These are phyloP conservation scores for Himalopsyche phryganea DNA, from an alignment of 1,140 invertebrate genomes.

Conservation along the genomic window DNA sequence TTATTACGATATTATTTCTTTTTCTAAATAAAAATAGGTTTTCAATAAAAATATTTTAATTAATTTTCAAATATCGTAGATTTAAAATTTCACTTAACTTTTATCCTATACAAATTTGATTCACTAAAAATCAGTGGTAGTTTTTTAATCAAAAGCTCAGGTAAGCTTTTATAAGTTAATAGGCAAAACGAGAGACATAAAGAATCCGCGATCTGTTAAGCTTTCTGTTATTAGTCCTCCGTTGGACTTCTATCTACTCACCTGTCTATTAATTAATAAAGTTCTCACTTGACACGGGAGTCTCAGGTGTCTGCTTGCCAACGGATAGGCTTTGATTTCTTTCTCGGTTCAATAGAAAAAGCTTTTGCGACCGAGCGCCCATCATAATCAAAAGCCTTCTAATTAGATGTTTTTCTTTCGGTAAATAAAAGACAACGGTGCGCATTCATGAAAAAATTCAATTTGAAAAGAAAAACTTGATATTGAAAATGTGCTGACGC, in stretches of 20 bases:
- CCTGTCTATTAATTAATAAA: constrained; percentile 30
- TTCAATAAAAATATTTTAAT: too few species aligned
- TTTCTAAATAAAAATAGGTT: too few species aligned
- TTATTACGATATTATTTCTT: too few species aligned
- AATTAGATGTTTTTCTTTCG: constrained; percentile 23
- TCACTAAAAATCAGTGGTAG: too few species aligned
- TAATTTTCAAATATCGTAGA: too few species aligned
- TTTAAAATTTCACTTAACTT: too few species aligned
- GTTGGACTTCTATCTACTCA: background rate
- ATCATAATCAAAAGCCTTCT: constrained; percentile 18
- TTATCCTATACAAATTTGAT: too few species aligned
- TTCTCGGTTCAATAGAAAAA: constrained; percentile 3
- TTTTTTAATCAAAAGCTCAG: too few species aligned
- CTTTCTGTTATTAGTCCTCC: too few species aligned
- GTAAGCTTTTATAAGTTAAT: too few species aligned
- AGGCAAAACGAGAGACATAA: too few species aligned
- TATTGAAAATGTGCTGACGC: constrained; percentile 12
- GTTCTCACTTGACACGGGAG: constrained; percentile 18
- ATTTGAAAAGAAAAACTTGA: constrained; percentile 2
- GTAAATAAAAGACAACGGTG: constrained; percentile 17
- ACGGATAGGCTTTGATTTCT: constrained; percentile 5
- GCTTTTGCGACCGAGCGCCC: background rate
- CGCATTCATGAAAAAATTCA: constrained; percentile 12
- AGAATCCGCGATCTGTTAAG: too few species aligned
- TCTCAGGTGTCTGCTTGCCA: background rate